Evolutionary conservation across 1,140 invertebrate species (phyloP), one percentile per base, ranked within the genome.

Genomic region (Euglossa dilemma): DNA sequence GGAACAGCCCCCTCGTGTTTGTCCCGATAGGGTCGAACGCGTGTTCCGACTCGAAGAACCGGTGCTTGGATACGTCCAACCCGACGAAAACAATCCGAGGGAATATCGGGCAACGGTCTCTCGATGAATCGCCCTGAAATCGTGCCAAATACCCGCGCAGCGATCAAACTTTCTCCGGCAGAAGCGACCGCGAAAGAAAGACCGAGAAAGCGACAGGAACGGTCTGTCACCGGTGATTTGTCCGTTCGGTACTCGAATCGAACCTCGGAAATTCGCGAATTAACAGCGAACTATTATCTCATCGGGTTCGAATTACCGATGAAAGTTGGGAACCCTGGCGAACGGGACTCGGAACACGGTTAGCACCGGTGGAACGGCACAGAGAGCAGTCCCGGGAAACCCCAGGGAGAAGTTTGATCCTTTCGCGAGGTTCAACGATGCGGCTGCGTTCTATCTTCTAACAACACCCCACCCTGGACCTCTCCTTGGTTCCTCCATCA

Each of bases 401-500:
- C 36, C 18, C 28, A 7, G 20, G 6, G 20, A 28, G 28, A 77
- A 77, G 61, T 67, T 43, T 28, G 47, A 66, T 54, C 61, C 61
- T 77, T 77, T 54, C 28, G 28, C 36, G 23, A 67, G 47, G 7
- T 52, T 52, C 75, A 54, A 66, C 63, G 61, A 66, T 36, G 47
- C 47, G 61, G 75, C 45, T 76, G 74, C 61, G 50, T 54, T 43
- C 73, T 23, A 75, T 61, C 45, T 50, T 28, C 36, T 66, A 54
- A 54, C 61, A 43, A 36, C 20, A 28, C 50, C 8, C 47, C 28
- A n/a, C 20, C 20, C 59, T 16, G 6, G 6, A 2, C n/a, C 43
- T 47, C n/a, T n/a, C n/a, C n/a, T n/a, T n/a, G n/a, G 6, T 76
- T 76, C 18, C 54, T 36, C 25, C 59, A n/a, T 76, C 61, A 76